Conservation (phyloP, 1,140 invertebrate species). For the Campoletis sonorensis region DNA sequence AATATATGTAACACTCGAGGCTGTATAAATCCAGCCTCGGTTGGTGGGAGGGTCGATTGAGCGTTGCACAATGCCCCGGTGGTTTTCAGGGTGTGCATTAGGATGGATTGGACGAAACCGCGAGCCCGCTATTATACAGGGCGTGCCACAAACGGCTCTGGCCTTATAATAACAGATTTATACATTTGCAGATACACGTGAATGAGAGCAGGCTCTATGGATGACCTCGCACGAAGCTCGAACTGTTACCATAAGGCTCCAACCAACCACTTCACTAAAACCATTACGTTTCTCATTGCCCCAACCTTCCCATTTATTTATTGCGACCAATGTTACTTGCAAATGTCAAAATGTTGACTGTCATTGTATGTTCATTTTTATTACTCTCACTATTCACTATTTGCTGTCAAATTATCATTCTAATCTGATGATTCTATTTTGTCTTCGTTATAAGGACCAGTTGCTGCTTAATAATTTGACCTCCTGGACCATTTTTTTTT, state of each 20-base stretch:
- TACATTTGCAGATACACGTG: not conserved
- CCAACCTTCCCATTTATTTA: too few species aligned
- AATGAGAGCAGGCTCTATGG: not conserved
- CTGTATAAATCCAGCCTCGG: constrained; percentile 1
- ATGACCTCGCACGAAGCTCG: not conserved
- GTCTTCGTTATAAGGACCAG: too few species aligned
- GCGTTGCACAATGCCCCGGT: constrained; percentile 19
- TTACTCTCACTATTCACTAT: too few species aligned
- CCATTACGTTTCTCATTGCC: too few species aligned
- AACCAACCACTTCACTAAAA: too few species aligned
- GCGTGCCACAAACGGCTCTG: not conserved
- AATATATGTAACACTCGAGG: not conserved
- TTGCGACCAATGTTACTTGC: too few species aligned
- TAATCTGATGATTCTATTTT: too few species aligned
- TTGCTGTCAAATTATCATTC: too few species aligned
- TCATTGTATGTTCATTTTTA: too few species aligned
- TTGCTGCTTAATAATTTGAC: too few species aligned
- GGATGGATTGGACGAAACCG: constrained; percentile 19
- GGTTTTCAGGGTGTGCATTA: constrained; percentile 16
- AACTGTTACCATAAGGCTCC: not conserved
- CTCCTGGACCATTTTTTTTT: too few species aligned
- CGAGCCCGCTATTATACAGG: constrained; percentile 7
- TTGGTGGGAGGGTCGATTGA: constrained; percentile 2
- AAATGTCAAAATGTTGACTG: too few species aligned
- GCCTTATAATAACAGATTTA: constrained; percentile 20